phyloP scores from a whole-genome alignment of 2,113 vertebrate species.

The Alectura lathami region DNA sequence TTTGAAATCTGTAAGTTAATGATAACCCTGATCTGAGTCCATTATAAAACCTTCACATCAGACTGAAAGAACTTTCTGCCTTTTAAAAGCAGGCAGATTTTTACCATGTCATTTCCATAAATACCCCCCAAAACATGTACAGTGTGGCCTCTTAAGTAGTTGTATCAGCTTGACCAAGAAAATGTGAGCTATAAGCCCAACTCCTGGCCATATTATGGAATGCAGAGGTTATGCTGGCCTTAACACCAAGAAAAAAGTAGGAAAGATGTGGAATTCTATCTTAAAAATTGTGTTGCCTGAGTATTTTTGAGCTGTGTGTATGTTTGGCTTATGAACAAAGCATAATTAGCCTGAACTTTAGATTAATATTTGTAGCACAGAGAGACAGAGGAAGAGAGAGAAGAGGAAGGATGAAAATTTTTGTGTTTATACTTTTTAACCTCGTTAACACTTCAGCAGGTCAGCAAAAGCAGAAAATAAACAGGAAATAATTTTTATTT shows the following conservation, averaged over 20 bases:
- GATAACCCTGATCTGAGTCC: background rate
- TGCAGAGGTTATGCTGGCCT: background rate
- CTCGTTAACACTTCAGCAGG: background rate
- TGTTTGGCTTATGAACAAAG: background rate
- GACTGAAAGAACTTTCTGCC: background rate
- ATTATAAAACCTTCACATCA: background rate
- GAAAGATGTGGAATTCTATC: background rate
- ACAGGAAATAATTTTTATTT: background rate
- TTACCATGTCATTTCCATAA: background rate
- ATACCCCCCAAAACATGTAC: background rate
- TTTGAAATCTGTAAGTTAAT: background rate
- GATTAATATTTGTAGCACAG: background rate
- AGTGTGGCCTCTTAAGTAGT: background rate
- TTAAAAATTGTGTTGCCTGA: background rate
- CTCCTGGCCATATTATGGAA: accelerated
- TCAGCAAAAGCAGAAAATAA: background rate
- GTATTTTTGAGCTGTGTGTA: background rate
- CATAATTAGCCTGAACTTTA: background rate
- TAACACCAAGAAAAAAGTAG: background rate
- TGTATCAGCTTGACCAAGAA: background rate
- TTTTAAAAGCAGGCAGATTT: background rate
- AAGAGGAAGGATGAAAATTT: background rate
- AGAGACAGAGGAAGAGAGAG: background rate
- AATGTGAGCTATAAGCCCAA: background rate
- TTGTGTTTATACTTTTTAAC: background rate